phyloP scores from a whole-genome alignment of 2,797 vertebrate genomes.

The Fringilla coelebs region DNA sequence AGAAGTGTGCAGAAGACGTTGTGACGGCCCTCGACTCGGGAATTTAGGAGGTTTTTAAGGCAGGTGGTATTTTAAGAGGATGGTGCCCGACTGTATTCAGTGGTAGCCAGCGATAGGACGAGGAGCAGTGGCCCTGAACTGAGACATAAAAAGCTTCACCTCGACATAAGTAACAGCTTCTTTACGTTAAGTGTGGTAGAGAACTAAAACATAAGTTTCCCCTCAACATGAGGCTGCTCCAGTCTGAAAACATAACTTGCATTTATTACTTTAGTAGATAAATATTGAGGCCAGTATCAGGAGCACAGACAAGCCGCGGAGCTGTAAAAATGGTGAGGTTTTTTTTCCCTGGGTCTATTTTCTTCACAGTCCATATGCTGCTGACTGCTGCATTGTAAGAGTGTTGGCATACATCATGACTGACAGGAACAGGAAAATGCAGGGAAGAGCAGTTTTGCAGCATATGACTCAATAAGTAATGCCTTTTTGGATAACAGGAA shows the following conservation, averaged over 20 bases:
- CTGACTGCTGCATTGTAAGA: neutral
- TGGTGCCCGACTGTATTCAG: neutral
- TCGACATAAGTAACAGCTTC: neutral
- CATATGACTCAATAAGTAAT: neutral
- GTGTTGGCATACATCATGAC: neutral
- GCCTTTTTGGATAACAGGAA: fast-evolving
- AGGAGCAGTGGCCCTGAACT: neutral
- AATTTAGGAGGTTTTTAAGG: no score
- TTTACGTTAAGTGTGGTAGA: neutral
- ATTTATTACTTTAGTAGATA: neutral
- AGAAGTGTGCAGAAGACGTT: neutral
- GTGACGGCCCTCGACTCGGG: neutral
- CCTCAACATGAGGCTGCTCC: neutral
- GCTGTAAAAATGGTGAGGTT: neutral
- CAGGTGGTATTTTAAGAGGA: neutral
- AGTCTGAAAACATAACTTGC: neutral
- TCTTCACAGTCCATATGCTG: fast-evolving
- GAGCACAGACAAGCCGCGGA: neutral
- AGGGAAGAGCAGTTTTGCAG: neutral
- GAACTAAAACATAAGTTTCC: neutral
- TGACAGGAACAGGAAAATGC: neutral
- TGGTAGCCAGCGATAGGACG: neutral
- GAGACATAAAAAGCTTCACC: neutral
- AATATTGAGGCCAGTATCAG: neutral
- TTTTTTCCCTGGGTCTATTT: neutral